These are phyloP conservation scores for Diachasmimorpha longicaudata DNA, from an alignment of 1,140 invertebrate species.

Conservation along the genomic window DNA sequence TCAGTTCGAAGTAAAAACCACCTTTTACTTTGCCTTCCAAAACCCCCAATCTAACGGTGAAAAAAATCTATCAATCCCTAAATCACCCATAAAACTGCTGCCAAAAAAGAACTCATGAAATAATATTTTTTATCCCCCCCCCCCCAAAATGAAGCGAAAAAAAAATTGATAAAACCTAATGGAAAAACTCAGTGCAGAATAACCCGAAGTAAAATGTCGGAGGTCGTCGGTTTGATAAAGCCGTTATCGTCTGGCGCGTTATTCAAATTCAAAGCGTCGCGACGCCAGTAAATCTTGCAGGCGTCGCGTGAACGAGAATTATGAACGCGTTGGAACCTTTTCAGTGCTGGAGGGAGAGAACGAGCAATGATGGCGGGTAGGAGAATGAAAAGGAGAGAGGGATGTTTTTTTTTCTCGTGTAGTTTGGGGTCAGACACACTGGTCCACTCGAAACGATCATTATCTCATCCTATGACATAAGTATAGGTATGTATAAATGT, in stretches of 20 bases:
- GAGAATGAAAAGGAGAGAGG: background rate
- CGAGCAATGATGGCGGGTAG: background rate
- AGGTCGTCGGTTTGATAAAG: slow-evolving; percentile 25
- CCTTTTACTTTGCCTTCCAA: too few species aligned
- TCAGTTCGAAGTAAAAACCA: too few species aligned
- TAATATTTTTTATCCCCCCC: background rate
- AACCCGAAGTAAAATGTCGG: slow-evolving; percentile 26
- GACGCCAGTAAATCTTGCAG: slow-evolving; percentile 26
- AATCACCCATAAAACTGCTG: too few species aligned
- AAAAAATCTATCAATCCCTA: too few species aligned
- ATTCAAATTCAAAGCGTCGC: slow-evolving; percentile 31
- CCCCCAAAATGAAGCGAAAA: background rate
- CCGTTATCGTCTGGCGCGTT: slow-evolving; percentile 27
- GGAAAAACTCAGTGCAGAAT: slow-evolving; percentile 12
- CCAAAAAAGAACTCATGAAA: background rate
- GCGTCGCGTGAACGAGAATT: slow-evolving; percentile 21
- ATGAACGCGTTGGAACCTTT: slow-evolving; percentile 24
- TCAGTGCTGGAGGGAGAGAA: background rate
- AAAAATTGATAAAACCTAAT: slow-evolving; percentile 5
- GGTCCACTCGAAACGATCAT: background rate
- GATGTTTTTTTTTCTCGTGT: background rate
- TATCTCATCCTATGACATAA: slow-evolving; percentile 16
- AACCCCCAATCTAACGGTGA: too few species aligned
- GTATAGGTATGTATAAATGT: background rate
- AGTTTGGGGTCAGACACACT: background rate